Evolutionary conservation across 2,113 vertebrate species (phyloP).

Genomic region (Dicrurus megarhynchus): DNA sequence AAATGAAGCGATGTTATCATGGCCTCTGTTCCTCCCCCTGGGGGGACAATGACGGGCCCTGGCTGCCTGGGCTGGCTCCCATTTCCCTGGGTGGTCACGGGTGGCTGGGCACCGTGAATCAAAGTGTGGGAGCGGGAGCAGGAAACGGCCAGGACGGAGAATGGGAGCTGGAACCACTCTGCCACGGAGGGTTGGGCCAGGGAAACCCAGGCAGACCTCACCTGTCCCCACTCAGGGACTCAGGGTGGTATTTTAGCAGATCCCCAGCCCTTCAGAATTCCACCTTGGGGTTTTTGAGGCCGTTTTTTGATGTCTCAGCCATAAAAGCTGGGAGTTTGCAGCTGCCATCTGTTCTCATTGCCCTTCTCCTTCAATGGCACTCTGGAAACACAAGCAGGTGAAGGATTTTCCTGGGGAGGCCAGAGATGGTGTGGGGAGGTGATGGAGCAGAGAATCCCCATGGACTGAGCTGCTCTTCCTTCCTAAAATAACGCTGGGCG

Average conservation of each 20-base stretch:
- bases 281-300: not conserved
- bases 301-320: not conserved
- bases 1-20: conserved; percentile 40
- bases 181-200: not conserved
- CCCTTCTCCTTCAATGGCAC: not conserved
- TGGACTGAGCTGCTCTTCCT: not conserved
- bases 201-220: not conserved
- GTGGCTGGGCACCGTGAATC: conserved; percentile 62
- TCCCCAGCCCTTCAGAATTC: not conserved
- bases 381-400: not conserved
- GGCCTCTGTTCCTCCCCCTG: not conserved
- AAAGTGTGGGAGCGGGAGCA: conserved; percentile 52
- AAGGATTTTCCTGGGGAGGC: not conserved
- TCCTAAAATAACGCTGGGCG: not conserved
- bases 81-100: conserved; percentile 73
- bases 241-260: not conserved
- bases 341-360: not conserved
- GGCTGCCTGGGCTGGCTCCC: conserved; percentile 36
- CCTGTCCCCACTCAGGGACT: not conserved
- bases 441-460: not conserved
- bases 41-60: not conserved
- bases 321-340: not conserved
- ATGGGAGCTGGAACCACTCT: not conserved
- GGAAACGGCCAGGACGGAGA: conserved; percentile 57
- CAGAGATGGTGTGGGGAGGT: not conserved